These are phyloP conservation scores for Phrynocephalus forsythii DNA, from an alignment of 2,797 vertebrate species.

Conservation along the genomic window DNA sequence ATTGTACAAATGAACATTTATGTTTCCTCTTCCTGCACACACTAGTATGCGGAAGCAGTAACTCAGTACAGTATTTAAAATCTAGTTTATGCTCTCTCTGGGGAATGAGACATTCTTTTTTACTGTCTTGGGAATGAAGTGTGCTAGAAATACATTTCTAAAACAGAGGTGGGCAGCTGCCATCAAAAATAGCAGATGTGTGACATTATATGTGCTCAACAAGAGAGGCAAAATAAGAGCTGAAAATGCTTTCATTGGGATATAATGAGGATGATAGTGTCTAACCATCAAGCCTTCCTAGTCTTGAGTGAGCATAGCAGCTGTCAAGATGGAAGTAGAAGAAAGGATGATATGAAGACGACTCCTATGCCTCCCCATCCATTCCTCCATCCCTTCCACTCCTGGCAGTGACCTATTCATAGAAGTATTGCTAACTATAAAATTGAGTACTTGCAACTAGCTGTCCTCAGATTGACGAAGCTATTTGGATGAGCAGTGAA, in stretches of 20 bases:
- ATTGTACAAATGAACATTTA: constrained; percentile 48
- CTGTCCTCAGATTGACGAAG: no score
- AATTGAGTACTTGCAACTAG: no score
- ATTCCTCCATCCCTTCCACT: not conserved
- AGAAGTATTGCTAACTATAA: not conserved
- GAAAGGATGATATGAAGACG: not conserved
- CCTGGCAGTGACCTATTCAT: not conserved
- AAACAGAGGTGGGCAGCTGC: not conserved
- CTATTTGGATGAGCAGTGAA: no score
- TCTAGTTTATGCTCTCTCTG: constrained; percentile 49
- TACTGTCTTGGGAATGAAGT: constrained; percentile 19
- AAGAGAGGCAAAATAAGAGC: not conserved
- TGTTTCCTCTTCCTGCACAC: constrained; percentile 50
- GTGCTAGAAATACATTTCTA: not conserved
- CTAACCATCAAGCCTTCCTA: not conserved
- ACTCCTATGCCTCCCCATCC: not conserved
- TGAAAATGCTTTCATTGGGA: not conserved
- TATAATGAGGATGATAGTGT: not conserved
- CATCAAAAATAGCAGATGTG: not conserved
- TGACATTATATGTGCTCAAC: not conserved
- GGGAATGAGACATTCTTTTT: constrained; percentile 25
- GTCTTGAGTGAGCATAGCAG: not conserved
- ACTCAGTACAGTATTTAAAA: constrained; percentile 34
- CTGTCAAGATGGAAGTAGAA: not conserved
- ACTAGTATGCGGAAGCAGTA: constrained; percentile 23